Conservation (phyloP, 1,140 invertebrate species). For the Trinorchestia longiramus region DNA sequence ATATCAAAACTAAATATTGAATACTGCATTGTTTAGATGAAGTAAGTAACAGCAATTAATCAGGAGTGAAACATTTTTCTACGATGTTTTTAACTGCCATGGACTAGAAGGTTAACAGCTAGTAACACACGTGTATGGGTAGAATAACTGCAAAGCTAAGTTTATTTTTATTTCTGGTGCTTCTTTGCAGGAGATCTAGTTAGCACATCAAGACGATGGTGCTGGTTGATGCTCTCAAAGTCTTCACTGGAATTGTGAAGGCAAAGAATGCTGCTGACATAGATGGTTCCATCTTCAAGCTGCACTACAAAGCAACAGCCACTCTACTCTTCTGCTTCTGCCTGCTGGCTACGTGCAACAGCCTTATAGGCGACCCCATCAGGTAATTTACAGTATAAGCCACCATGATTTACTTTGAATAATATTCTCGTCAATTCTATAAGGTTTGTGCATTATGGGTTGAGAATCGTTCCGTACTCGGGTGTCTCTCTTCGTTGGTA, state of each 20-base stretch:
- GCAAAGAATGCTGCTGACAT: conserved; percentile 69
- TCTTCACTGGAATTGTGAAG: conserved; percentile 65
- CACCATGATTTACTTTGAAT: no score
- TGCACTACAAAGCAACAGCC: conserved; percentile 76
- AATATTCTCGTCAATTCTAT: background rate
- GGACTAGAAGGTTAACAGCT: background rate
- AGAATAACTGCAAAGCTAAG: background rate
- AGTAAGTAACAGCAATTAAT: background rate
- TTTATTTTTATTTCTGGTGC: background rate
- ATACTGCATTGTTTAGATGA: background rate
- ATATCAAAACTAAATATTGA: background rate
- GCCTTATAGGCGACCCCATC: conserved; percentile 66
- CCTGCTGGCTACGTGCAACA: conserved; percentile 65
- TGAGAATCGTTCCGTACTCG: background rate
- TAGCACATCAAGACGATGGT: conserved; percentile 53
- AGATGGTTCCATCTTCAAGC: conserved; percentile 75
- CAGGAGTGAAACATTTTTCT: background rate
- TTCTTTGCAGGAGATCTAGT: background rate
- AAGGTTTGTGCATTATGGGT: background rate
- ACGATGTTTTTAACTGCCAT: background rate
- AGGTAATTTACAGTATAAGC: conserved; percentile 55
- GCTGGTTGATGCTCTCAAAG: conserved; percentile 66
- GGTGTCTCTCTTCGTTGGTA: background rate
- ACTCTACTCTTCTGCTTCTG: conserved; percentile 72
- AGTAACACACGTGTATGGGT: background rate